Base-by-base conservation (phyloP, 2,888 invertebrate species). In the Brachypalpus laphriformis region DNA sequence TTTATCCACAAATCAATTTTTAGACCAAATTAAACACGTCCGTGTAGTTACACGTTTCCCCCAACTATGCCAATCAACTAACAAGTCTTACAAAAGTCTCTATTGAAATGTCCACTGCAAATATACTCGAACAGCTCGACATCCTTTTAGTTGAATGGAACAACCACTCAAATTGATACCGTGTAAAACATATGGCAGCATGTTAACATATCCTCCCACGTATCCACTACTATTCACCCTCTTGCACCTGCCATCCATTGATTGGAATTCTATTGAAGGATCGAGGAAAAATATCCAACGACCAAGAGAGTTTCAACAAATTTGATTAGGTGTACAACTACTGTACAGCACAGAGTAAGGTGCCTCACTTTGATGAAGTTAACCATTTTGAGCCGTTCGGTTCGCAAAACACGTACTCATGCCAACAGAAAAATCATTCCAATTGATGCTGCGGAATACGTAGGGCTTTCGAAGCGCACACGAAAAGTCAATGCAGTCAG, bases 241-340 rank as follows among this genome's bases (percentile, higher is more conserved):
- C 31, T 77, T 68, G 49, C 59, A 76, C 22, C 49, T 65, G 57
- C 11, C 63, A 65, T 51, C 56, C 54, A 66, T 80, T 80, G 80
- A 81, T 74, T 74, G 37, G 66, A 80, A 61, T 80, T 72, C 66
- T 22, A 72, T 59, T 72, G 49, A 49, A 42, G 40, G 47, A 54
- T 20, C 49, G 7, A 49, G 25, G 31, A 49, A 59, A 68, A 45
- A 22, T 34, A 16, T 11, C 14, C 16, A 9, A 37, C 54, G 20
- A 47, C 18, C 63, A 63, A 56, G 28, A 56, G 28, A 63, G 71
- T 63, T 63, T 71, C 28, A 34, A 42, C 51, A 66, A 80, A 80
- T 72, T 80, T 66, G 72, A 74, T 72, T 72, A 65, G 22, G 49
- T 51, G 45, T 57, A 57, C 49, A 51, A 25, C n/a, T n/a, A 25